Evolutionary conservation across 2,113 vertebrate genomes (phyloP), one percentile per base, ranked within the genome.

Genomic region (Dendrocopos noguchii): DNA sequence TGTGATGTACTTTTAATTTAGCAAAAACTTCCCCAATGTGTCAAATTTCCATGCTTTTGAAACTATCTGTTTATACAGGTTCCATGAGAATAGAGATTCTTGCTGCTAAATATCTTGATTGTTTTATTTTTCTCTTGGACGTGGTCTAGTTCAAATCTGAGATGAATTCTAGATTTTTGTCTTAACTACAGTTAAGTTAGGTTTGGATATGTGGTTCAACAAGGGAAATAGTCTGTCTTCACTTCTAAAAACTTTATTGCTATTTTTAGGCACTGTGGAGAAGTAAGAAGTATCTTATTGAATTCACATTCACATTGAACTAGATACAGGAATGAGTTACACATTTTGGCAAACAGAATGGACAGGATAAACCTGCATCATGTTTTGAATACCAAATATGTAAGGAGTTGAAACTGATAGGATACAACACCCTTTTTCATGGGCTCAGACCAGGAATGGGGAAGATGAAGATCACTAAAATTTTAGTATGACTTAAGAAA

Each of bases 371-470:
- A 87, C 8, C 2, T 5, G 4, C 33, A 29, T 2, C 6, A 42
- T 0, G 2, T 60, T 79, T 61, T 65, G 16, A 73, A 70, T 7
- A 24, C 0, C 3, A 25, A 10, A 8, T 27, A 4, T 4, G 18
- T 3, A 20, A 2, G 3, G 20, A 52, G 8, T 5, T 59, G 29
- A 15, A 83, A 68, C 21, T 44, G 13, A 42, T 12, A 76, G 13
- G 4, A 4, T 7, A 50, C 0, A 1, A 1, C 4, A 33, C 6
- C 7, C 6, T 5, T 72, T 75, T n/a, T 4, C 5, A 50, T n/a
- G 27, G 11, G 34, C 3, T 27, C 4, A 12, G 11, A 53, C 10
- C 4, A 66, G 31, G 4, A 80, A 22, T n/a, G 7, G 17, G 12
- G 5, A 12, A 24, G 34, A 55, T 27, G 8, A 75, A 75, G 24